Percentiles rank a stretch among this genome's conserved stretches.
Evolutionary conservation across 2,888 invertebrate genomes (phyloP).

Genomic region (Amphipoea lucens): DNA sequence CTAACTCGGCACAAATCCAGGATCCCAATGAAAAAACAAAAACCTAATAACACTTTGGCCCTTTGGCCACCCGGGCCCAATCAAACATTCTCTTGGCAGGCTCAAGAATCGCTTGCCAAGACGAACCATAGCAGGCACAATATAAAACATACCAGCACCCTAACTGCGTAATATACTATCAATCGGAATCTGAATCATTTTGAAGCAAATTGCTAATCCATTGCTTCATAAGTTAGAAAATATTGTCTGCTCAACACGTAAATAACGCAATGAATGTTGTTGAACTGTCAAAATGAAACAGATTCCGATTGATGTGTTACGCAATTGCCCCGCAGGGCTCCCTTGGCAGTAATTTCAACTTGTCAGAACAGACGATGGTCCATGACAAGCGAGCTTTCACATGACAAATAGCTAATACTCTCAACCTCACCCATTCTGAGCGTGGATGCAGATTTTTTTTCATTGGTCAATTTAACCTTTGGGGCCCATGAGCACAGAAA

Average conservation of each 20-base stretch:
- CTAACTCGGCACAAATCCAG: not conserved
- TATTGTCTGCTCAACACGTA: too few relatives aligned
- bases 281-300: too few relatives aligned
- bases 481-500: conserved; percentile 40
- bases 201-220: too few relatives aligned
- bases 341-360: conserved; percentile 26
- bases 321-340: not conserved
- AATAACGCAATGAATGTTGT: too few relatives aligned
- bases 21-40: not conserved
- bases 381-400: conserved; percentile 27
- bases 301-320: too few relatives aligned
- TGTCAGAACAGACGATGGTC: conserved; percentile 3
- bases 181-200: too few relatives aligned
- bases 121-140: not conserved
- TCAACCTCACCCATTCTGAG: conserved; percentile 15
- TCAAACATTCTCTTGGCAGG: too few relatives aligned
- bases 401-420: conserved; percentile 48
- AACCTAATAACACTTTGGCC: not conserved
- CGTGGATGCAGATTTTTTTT: conserved; percentile 38
- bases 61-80: not conserved
- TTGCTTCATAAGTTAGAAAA: too few relatives aligned
- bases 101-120: not conserved
- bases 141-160: not conserved
- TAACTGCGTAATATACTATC: too few relatives aligned
- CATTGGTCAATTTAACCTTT: conserved; percentile 54